A percentile compares a stretch with the other conserved stretches of the same genome.
These are phyloP conservation scores for Passer domesticus DNA, from an alignment of 2,113 vertebrate species.

Conservation along the genomic window DNA sequence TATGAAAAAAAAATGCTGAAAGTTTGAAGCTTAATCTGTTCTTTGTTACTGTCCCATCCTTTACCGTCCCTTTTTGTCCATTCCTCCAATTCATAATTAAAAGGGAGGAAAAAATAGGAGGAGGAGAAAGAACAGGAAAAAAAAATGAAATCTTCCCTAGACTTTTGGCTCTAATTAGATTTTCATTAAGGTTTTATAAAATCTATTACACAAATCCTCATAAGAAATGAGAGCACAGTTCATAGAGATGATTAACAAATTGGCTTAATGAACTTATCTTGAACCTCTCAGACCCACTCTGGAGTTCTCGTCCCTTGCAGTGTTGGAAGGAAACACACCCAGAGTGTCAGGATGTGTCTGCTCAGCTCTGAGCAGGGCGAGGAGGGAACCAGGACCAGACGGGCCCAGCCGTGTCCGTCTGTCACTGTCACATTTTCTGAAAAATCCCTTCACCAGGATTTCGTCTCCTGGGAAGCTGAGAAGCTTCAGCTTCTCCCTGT, in stretches of 20 bases:
- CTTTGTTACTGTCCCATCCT: neutral
- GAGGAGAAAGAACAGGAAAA: too few species aligned
- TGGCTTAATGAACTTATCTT: slow-evolving; percentile 51
- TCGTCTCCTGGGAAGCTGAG: too few species aligned
- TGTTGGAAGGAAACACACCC: neutral
- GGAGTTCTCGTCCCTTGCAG: neutral
- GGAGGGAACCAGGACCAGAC: neutral
- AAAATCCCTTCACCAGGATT: too few species aligned
- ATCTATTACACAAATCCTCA: slow-evolving; percentile 39
- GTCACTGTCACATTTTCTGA: too few species aligned
- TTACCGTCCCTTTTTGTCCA: neutral
- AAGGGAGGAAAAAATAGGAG: neutral
- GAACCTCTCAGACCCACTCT: neutral
- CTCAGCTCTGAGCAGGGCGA: neutral
- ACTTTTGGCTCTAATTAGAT: slow-evolving; percentile 54
- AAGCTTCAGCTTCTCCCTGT: too few species aligned
- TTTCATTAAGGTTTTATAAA: slow-evolving; percentile 59
- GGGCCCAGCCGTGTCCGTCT: neutral
- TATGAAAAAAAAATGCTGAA: neutral
- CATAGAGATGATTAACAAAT: slow-evolving; percentile 47
- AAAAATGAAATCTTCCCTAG: neutral
- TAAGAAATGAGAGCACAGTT: slow-evolving; percentile 38
- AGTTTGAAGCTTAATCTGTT: neutral
- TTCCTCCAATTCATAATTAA: slow-evolving; percentile 15
- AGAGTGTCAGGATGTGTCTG: neutral